Evolutionary conservation across 1,140 invertebrate species (phyloP).

Genomic region (Eumaeus atala): DNA sequence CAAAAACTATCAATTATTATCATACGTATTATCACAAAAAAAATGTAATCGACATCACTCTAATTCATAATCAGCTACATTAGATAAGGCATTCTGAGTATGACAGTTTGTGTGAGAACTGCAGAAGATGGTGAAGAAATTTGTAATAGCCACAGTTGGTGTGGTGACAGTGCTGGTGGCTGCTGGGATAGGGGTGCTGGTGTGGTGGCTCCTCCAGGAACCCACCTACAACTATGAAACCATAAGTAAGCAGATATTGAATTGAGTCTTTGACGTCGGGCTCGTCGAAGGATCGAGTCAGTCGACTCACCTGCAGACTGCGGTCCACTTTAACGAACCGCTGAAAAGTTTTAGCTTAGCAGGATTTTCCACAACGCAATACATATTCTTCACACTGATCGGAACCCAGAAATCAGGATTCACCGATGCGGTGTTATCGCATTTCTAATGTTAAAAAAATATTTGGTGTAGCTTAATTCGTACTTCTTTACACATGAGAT

Average conservation of each 20-base stretch:
- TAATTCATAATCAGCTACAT: too few relatives aligned
- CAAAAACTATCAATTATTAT: too few relatives aligned
- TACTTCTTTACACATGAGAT: too few relatives aligned
- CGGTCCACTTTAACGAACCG: too few relatives aligned
- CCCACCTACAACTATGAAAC: constrained; percentile 27
- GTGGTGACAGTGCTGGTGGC: constrained; percentile 23
- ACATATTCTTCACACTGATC: not conserved
- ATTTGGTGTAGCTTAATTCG: too few relatives aligned
- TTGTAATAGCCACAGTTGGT: constrained; percentile 28
- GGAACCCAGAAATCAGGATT: not conserved
- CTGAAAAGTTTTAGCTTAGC: too few relatives aligned
- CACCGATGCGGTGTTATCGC: not conserved
- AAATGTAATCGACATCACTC: too few relatives aligned
- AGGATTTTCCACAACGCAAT: too few relatives aligned
- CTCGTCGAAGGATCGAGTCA: too few relatives aligned
- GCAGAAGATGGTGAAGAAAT: constrained; percentile 29
- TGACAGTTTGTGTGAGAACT: not conserved
- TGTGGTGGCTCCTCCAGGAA: constrained; percentile 44
- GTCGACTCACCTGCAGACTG: not conserved
- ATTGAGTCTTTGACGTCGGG: not conserved
- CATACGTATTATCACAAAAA: too few relatives aligned
- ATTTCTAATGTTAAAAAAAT: too few relatives aligned
- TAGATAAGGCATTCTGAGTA: too few relatives aligned
- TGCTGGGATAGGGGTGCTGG: constrained; percentile 39
- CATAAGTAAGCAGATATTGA: constrained; percentile 32